Evolutionary conservation across 2,797 vertebrate species (phyloP).

Genomic region (Pseudocheirus occidentalis): DNA sequence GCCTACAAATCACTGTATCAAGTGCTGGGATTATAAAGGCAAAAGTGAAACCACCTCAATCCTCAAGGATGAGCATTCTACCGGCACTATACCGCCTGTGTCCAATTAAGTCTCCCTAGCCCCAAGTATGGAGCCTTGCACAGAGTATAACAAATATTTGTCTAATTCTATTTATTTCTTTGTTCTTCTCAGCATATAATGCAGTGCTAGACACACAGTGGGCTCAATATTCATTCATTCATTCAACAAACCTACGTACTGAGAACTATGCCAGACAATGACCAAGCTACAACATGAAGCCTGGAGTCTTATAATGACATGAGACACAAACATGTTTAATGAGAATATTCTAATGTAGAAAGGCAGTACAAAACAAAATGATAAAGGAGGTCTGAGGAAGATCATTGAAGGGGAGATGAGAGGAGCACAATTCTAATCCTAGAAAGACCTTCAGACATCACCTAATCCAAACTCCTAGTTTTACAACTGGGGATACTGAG

Average conservation of each 20-base stretch:
- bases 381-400: background rate
- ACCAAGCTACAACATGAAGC: background rate
- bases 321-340: background rate
- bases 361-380: background rate
- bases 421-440: background rate
- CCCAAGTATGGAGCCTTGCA: background rate
- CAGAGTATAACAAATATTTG: background rate
- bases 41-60: background rate
- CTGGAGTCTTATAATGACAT: background rate
- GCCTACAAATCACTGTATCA: background rate
- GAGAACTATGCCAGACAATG: background rate
- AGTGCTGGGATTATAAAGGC: background rate
- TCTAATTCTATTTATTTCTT: background rate
- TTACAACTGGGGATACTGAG: background rate
- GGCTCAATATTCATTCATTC: background rate
- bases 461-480: background rate
- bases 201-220: background rate
- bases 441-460: background rate
- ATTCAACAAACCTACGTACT: background rate
- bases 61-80: background rate
- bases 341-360: background rate
- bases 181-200: background rate
- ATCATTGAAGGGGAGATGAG: background rate
- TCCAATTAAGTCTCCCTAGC: background rate
- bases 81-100: no score